A percentile compares a stretch with the other conserved stretches of the same genome.
phyloP scores from a whole-genome alignment of 35 echinoderm and acorn worm genomes.

The Ophiothrix spiculata region DNA sequence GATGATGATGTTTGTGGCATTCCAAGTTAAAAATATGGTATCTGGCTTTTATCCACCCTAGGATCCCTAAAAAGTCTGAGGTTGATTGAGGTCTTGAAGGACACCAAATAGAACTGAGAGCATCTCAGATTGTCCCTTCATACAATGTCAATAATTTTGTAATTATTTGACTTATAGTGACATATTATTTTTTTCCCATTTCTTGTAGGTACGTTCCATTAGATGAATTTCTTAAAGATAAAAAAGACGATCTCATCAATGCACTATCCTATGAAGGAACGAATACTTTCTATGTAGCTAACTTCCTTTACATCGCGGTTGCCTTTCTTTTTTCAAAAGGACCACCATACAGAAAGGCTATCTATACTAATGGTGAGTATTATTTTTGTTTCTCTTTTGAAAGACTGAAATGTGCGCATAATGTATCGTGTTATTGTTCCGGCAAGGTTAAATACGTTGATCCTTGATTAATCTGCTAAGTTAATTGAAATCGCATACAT shows the following conservation, averaged over 20 bases:
- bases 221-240: neutral
- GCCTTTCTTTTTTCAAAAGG: conserved; percentile 97
- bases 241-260: conserved; percentile 47
- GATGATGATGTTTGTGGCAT: too few species aligned
- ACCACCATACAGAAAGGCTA: conserved; percentile 90
- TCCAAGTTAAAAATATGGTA: too few species aligned
- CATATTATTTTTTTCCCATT: too few species aligned
- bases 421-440: neutral
- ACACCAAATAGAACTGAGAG: too few species aligned
- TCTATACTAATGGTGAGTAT: conserved; percentile 93
- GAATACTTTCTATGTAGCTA: conserved; percentile 71
- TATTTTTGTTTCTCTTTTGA: neutral
- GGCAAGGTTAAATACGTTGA: too few species aligned
- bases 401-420: neutral
- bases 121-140: too few species aligned
- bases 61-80: too few species aligned
- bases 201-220: conserved; percentile 58
- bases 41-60: too few species aligned
- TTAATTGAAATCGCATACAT: too few species aligned
- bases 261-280: conserved; percentile 72
- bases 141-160: too few species aligned
- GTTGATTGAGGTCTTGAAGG: too few species aligned
- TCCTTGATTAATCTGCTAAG: neutral
- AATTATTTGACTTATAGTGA: too few species aligned
- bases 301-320: conserved; percentile 93